phyloP scores from a whole-genome alignment of 2,797 vertebrate genomes.

The Hemibagrus guttatus region DNA sequence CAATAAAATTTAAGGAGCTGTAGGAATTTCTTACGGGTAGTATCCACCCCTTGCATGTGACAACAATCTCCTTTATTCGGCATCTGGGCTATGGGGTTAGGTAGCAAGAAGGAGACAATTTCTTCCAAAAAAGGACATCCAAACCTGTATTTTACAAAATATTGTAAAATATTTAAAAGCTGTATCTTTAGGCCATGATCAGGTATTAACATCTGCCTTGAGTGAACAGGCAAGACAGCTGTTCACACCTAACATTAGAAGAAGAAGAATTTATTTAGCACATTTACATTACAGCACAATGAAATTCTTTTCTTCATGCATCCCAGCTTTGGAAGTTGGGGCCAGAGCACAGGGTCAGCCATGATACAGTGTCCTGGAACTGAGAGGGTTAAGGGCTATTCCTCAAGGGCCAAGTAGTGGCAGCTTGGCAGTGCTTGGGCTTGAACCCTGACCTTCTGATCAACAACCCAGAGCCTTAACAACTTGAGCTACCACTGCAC shows the following conservation, averaged over 20 bases:
- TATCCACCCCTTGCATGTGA: background rate
- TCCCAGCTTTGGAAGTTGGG: too few relatives aligned
- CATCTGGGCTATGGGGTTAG: background rate
- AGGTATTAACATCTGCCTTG: background rate
- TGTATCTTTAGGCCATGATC: background rate
- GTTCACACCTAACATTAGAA: background rate
- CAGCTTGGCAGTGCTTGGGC: too few relatives aligned
- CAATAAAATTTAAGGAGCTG: background rate
- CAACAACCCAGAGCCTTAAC: too few relatives aligned
- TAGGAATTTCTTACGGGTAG: background rate
- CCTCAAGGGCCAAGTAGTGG: too few relatives aligned
- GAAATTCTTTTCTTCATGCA: too few relatives aligned
- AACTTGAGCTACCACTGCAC: too few relatives aligned
- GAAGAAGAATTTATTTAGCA: too few relatives aligned
- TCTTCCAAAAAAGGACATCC: background rate
- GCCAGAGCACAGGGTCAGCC: too few relatives aligned
- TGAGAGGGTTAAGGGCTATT: too few relatives aligned
- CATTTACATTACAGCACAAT: too few relatives aligned
- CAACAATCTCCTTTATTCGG: background rate
- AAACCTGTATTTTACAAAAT: background rate
- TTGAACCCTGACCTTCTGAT: too few relatives aligned
- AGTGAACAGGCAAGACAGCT: background rate
- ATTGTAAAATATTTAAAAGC: background rate
- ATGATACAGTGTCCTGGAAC: too few relatives aligned
- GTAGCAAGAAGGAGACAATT: background rate